These are phyloP conservation scores for Gorilla gorilla DNA, from an alignment of 2,113 vertebrate genomes.

Conservation along the genomic window DNA sequence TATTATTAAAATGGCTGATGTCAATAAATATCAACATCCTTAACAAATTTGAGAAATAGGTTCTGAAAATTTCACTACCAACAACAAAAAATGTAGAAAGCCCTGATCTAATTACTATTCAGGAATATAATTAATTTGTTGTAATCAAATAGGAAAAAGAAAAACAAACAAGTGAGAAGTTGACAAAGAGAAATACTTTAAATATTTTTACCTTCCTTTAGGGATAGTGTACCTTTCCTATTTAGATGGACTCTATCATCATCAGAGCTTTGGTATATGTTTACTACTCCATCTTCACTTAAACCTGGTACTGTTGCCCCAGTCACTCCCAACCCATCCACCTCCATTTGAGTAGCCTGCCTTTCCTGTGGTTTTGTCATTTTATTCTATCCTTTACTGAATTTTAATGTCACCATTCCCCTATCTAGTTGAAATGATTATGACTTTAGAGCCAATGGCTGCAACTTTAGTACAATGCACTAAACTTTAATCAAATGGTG, in stretches of 20 bases:
- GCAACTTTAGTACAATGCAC: background rate
- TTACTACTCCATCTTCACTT: background rate
- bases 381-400: background rate
- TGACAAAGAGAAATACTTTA: background rate
- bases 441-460: background rate
- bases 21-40: background rate
- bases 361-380: background rate
- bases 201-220: background rate
- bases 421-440: background rate
- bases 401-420: background rate
- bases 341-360: background rate
- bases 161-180: background rate
- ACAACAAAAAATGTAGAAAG: background rate
- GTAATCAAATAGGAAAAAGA: background rate
- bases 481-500: background rate
- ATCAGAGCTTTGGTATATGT: background rate
- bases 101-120: background rate
- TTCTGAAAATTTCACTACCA: background rate
- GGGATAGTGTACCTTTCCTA: background rate
- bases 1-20: background rate
- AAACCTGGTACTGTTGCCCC: background rate
- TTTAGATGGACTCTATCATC: background rate
- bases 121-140: background rate
- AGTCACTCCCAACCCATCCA: background rate
- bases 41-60: background rate